phyloP scores from a whole-genome alignment of 2,797 vertebrate genomes.

The Petrocephalus schoutedeni region DNA sequence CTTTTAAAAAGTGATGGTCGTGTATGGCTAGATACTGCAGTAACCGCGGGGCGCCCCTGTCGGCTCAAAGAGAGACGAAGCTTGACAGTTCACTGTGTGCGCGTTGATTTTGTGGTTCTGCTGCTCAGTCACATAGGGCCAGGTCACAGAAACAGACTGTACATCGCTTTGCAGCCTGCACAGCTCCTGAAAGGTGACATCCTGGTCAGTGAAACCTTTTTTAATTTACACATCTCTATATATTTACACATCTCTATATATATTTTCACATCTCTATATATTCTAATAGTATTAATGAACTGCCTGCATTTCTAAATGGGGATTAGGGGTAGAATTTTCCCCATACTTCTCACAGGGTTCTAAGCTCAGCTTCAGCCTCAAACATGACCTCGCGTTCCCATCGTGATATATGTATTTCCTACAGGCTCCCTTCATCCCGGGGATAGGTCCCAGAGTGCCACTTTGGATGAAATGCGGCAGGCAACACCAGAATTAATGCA shows the following conservation, averaged over 20 bases:
- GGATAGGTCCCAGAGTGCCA: background rate
- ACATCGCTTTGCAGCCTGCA: conserved; percentile 79
- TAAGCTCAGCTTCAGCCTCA: background rate
- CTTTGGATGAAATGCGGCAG: background rate
- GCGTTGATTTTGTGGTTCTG: conserved; percentile 21
- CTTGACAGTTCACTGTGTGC: background rate
- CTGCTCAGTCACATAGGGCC: conserved; percentile 65
- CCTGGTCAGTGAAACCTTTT: conserved; percentile 67
- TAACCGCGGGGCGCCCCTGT: background rate
- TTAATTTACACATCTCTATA: background rate
- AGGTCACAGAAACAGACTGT: conserved; percentile 71
- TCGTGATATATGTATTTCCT: background rate
- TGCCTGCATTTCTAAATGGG: background rate
- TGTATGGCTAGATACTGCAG: background rate
- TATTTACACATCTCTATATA: background rate
- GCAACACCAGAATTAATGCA: background rate
- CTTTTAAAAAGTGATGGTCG: background rate
- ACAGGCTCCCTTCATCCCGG: background rate
- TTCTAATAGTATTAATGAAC: background rate
- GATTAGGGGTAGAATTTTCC: background rate
- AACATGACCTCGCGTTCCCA: background rate
- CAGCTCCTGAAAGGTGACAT: conserved; percentile 92
- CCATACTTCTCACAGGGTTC: background rate
- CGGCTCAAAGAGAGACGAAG: background rate
- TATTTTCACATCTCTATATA: background rate